Evolutionary conservation across 2,113 vertebrate genomes (phyloP), one percentile per base, ranked within the genome.

Genomic region (Onychostoma macrolepis): DNA sequence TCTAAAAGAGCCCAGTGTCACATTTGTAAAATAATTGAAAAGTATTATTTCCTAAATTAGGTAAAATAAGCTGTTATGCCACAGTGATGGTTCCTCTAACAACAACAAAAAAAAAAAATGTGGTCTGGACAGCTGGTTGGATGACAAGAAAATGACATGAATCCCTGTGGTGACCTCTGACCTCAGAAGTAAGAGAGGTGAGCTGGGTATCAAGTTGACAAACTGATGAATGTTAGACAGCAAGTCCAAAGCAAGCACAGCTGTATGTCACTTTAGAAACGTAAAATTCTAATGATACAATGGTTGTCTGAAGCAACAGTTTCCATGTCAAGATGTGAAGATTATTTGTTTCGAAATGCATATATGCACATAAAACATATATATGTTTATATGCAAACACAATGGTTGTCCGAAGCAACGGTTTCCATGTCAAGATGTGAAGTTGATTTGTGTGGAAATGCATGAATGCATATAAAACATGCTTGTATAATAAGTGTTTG

Each of bases 201-300:
- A 72, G 72, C 48, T 24, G 41, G 65, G 79, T 56, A 50, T 78
- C 84, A 83, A 69, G 53, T 56, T 43, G 53, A 72, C 33, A 53
- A 82, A 69, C 50, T 86, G 87, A 88, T 86, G 81, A 65, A 82
- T 88, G 84, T 84, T 77, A 80, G 84, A 83, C 76, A 87, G 33
- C 30, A 26, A 36, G 30, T 53, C 77, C 48, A 76, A n/a, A 48
- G 85, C 74, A 38, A 86, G 48, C 13, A 61, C 67, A 78, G 72
- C 74, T 41, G 41, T 63, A 43, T 33, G 45, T 53, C 13, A 75
- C 45, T 77, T 50, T 19, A 71, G 33, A 78, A 69, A 86, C 2
- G 4, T 77, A 56, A 75, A 84, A 36, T 72, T 74, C 45, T 85
- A 28, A 88, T 74, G 80, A 83, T 82, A 80, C 72, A 86, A 85